Base-by-base conservation (phyloP, 2,797 vertebrate genomes). In the Ataeniobius toweri region DNA sequence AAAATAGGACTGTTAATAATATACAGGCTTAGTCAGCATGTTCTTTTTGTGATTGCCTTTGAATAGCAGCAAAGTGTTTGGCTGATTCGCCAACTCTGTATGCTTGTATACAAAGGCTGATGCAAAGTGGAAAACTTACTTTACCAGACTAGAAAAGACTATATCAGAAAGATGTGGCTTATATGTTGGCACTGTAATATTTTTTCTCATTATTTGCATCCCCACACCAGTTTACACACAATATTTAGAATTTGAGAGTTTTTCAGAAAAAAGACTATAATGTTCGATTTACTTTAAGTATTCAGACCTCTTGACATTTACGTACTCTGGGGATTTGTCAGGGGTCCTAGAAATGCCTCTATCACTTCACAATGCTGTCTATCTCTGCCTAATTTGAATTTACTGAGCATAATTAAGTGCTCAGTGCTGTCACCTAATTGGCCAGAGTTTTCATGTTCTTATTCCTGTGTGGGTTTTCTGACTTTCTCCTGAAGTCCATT, bases 21-120 rank as follows among this genome's bases (percentile, higher is more conserved):
- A 77, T 63, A 86, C 83, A 65, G 50, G 79, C 82, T 87, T 86
- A 77, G 86, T 92, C 89, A 91, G 87, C 87, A 82, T 48, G 63
- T 68, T 89, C 68, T 89, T 85, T 84, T 77, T 86, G 76, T 65
- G 80, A 88, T 83, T 86, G 78, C 74, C 56, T 80, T 9, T 53
- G 80, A 86, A 83, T 69, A 46, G 82, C 85, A 79, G 86, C 85
- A 89, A 75, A 55, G 71, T 68, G 74, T 79, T 76, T 75, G 79
- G 83, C 59, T 77, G 76, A 83, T 86, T 55, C 73, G 58, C 58
- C 74, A 72, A 84, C 72, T 79, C 71, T 58, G 63, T 76, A 67
- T 36, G n/a, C 71, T 78, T 75, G 31, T 73, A 74, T 68, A 73
- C 67, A 76, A 36, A 83, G 65, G 76, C 77, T 76, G 80, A 88